These are phyloP conservation scores for Seriola rivoliana DNA, from an alignment of 2,113 vertebrate species.

Conservation along the genomic window DNA sequence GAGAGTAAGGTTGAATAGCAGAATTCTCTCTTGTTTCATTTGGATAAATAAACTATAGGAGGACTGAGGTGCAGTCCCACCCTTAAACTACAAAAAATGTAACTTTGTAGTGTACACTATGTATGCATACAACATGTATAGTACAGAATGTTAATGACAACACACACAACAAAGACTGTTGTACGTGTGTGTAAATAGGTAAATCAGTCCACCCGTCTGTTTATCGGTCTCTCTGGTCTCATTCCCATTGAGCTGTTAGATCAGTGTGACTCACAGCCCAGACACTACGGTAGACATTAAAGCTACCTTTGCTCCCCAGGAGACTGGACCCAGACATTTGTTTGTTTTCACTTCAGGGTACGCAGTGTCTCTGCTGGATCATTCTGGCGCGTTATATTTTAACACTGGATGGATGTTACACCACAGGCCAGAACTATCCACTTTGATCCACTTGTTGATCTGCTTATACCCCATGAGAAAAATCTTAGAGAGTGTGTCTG, in stretches of 20 bases:
- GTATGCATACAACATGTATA: conserved; percentile 18
- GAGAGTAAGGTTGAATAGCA: conserved; percentile 6
- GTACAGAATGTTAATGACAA: conserved; percentile 5
- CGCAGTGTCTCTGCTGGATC: conserved; percentile 31
- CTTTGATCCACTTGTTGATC: conserved; percentile 51
- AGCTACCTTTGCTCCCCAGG: conserved; percentile 80
- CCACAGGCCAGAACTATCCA: conserved; percentile 17
- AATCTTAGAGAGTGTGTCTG: conserved; percentile 26
- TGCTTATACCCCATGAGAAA: conserved; percentile 33
- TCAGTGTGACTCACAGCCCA: conserved; percentile 48
- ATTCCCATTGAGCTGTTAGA: conserved; percentile 29
- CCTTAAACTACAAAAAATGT: conserved; percentile 4
- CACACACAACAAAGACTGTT: conserved; percentile 31
- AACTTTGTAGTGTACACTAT: conserved; percentile 24
- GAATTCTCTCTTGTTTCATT: conserved; percentile 26
- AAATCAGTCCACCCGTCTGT: conserved; percentile 16
- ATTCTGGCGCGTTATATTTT: conserved; percentile 53
- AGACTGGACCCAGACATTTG: conserved; percentile 46
- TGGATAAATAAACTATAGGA: conserved; percentile 44
- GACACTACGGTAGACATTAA: conserved; percentile 76
- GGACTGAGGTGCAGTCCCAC: conserved; percentile 13
- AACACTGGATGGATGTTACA: conserved; percentile 48
- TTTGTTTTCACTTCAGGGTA: conserved; percentile 69
- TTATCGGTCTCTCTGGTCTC: conserved; percentile 48
- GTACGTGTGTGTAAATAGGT: background rate